These are phyloP conservation scores for Phyllostomus hastatus DNA, from an alignment of 2,113 vertebrate species.

Conservation along the genomic window DNA sequence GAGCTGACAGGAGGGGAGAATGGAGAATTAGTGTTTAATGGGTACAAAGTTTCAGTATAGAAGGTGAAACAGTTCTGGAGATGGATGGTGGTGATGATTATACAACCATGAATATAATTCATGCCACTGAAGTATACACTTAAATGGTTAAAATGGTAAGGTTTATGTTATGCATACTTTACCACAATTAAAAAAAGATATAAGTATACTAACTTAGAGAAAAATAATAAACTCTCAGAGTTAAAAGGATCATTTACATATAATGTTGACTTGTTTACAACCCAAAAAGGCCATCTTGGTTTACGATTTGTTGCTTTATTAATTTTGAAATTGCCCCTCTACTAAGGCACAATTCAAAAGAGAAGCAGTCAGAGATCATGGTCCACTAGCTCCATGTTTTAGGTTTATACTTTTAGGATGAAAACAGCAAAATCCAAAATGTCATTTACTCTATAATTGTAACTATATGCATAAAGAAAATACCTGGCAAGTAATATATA, in stretches of 20 bases:
- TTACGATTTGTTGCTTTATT: constrained; percentile 28
- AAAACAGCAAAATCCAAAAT: constrained; percentile 35
- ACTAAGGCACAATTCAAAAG: background rate
- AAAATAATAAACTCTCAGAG: constrained; percentile 6
- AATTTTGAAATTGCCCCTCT: background rate
- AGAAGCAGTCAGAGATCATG: background rate
- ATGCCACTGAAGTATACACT: background rate
- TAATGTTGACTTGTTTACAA: constrained; percentile 11
- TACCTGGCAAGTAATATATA: constrained; percentile 10
- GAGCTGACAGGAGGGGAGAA: background rate
- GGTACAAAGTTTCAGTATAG: background rate
- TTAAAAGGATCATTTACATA: background rate
- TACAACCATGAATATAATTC: background rate
- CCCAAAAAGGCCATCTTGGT: background rate
- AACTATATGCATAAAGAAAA: constrained; percentile 22
- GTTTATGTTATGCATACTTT: background rate
- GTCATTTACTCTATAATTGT: background rate
- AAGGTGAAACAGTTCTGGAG: constrained; percentile 17
- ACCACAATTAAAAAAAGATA: background rate
- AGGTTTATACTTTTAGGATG: constrained; percentile 3
- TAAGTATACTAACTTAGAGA: background rate
- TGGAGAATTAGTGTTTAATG: background rate
- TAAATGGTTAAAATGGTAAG: background rate
- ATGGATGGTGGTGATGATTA: background rate
- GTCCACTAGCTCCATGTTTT: background rate